A percentile compares a stretch with the other conserved stretches of the same genome.
These are phyloP conservation scores for crab-eating macaque (Macaca fascicularis) DNA, from an alignment of 2,113 vertebrate genomes.

Conservation along the genomic window DNA sequence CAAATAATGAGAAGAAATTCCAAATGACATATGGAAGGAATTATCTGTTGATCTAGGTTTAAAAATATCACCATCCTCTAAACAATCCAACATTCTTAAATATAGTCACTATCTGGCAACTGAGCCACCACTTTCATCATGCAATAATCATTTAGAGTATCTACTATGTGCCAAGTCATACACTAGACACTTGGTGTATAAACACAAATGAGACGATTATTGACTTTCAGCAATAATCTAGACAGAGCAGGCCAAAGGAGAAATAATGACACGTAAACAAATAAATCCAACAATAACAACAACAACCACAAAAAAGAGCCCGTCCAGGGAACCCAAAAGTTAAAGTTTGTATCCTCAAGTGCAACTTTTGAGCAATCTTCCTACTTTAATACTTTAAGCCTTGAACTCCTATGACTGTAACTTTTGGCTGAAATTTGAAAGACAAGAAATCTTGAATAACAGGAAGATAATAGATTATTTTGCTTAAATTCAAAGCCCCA, in stretches of 20 bases:
- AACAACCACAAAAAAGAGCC: not conserved
- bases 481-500: not conserved
- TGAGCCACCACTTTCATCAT: not conserved
- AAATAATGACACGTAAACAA: not conserved
- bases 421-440: not conserved
- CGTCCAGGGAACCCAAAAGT: not conserved
- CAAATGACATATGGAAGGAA: conserved; percentile 43
- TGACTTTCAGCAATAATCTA: not conserved
- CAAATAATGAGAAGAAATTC: conserved; percentile 5
- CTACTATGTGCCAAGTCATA: not conserved
- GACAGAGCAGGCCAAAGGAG: not conserved
- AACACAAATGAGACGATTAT: not conserved
- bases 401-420: not conserved
- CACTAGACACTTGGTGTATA: not conserved
- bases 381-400: not conserved
- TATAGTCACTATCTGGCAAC: not conserved
- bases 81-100: conserved; percentile 28
- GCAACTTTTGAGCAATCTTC: not conserved
- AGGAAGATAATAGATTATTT: not conserved
- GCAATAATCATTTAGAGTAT: not conserved
- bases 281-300: not conserved
- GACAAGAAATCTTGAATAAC: not conserved
- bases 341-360: not conserved
- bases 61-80: conserved; percentile 31
- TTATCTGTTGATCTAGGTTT: conserved; percentile 39